Base-by-base conservation (phyloP, 2,888 invertebrate species). In the Drosophila sordidula region DNA sequence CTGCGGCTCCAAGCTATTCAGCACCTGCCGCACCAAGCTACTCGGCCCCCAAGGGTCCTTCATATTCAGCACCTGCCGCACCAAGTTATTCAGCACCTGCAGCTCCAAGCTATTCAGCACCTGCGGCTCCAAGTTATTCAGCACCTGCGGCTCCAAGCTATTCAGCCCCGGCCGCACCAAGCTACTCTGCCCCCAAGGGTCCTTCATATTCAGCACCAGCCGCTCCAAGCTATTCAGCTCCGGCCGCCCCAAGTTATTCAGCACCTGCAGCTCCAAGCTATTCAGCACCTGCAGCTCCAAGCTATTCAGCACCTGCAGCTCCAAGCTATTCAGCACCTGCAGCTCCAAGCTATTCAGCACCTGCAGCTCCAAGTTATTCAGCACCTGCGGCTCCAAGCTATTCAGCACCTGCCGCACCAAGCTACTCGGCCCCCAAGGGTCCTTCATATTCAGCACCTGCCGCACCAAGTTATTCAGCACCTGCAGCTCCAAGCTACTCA, bases 11-110 rank as follows among this genome's bases (percentile, higher is more conserved):
- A 4, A 57, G 61, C 3, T 70, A 70, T 5, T 62, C 67, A 4
- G 44, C 68, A 6, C 64, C 65, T 0, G 46, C 51, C 0, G 32
- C 22, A 0, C 51, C 45, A 0, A 51, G 56, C 0, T 70, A 70
- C 12, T 57, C 70, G 14, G 59, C 74, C 77, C 1, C 72, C 47
- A 3, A 57, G 62, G 0, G n/a, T n/a, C n/a, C n/a, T n/a, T n/a
- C n/a, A n/a, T 67, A 67, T 44, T 62, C 67, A 32, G 55, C 63
- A 11, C 65, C 69, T 0, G 50, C 58, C 0, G 46, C 50, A 4
- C 47, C 51, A 12, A 62, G 56, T 0, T 62, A 66, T 5, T 62
- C 66, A 39, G 44, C 66, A 0, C 45, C 55, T 0, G 46, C 64
- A 0, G 29, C 38, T 9, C 25, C 39, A 0, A 39, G n/a, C 0